phyloP scores from a whole-genome alignment of 1,140 invertebrate species.

The Diploscapter pachys region DNA sequence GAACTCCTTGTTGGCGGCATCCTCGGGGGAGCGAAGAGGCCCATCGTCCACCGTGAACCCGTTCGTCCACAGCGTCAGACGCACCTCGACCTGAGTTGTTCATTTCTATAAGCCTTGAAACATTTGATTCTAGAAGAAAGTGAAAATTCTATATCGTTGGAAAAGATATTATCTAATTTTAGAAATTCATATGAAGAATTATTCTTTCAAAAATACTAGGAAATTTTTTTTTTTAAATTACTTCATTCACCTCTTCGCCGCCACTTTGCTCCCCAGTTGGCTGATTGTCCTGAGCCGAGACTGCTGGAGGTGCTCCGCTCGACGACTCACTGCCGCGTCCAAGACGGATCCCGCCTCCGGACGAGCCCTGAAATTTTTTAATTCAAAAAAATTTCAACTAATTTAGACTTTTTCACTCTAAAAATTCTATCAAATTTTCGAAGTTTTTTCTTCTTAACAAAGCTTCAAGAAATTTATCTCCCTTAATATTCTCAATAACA shows the following conservation, averaged over 20 bases:
- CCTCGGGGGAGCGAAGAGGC: slow-evolving; percentile 75
- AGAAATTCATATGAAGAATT: slow-evolving; percentile 7
- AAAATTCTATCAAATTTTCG: too few species aligned
- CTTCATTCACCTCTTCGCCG: slow-evolving; percentile 31
- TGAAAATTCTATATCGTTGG: neutral
- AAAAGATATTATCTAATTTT: neutral
- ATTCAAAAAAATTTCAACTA: too few species aligned
- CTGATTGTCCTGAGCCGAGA: slow-evolving; percentile 6
- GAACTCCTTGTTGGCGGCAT: slow-evolving; percentile 82
- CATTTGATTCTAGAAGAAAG: slow-evolving; percentile 26
- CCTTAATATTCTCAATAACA: slow-evolving; percentile 41
- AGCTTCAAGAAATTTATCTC: slow-evolving; percentile 18
- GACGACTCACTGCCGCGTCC: too few species aligned
- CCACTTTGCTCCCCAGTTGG: slow-evolving; percentile 29
- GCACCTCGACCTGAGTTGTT: slow-evolving; percentile 63
- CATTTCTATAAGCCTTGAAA: slow-evolving; percentile 23
- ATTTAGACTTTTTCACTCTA: too few species aligned
- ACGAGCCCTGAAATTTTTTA: too few species aligned
- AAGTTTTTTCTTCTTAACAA: neutral
- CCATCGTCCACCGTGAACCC: slow-evolving; percentile 91
- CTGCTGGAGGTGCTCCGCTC: too few species aligned
- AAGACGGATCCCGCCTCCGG: too few species aligned
- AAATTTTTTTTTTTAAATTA: too few species aligned
- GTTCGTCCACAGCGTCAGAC: slow-evolving; percentile 84
- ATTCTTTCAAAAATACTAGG: too few species aligned